Evolutionary conservation across 2,113 vertebrate genomes (phyloP).

Genomic region (Trinectes maculatus): DNA sequence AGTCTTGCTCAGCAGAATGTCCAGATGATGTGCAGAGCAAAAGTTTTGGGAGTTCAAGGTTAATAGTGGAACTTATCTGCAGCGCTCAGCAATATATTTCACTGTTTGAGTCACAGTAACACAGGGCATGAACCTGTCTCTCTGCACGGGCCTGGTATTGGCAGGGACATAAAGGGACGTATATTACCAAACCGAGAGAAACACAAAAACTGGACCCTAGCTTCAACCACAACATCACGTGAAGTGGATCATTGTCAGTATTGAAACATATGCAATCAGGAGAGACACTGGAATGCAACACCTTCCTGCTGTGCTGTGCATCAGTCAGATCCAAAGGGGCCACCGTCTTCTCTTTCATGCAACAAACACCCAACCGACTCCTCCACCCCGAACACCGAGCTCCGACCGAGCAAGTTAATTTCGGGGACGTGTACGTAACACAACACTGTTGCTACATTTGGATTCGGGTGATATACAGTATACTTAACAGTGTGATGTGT

Average conservation of each 20-base stretch:
- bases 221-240: too few relatives aligned
- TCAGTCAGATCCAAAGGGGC: constrained; percentile 68
- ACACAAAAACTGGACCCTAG: too few relatives aligned
- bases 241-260: constrained; percentile 76
- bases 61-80: background rate
- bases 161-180: constrained; percentile 1
- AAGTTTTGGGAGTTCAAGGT: constrained; percentile 2
- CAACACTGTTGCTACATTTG: constrained; percentile 64
- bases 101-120: constrained; percentile 25
- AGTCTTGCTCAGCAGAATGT: background rate
- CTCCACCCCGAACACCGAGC: constrained; percentile 2
- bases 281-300: constrained; percentile 86
- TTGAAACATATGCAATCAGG: constrained; percentile 84
- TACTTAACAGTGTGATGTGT: constrained; percentile 38
- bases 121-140: constrained; percentile 33
- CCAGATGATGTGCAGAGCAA: background rate
- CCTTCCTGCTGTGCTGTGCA: constrained; percentile 64
- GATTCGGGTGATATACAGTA: constrained; percentile 31
- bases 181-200: constrained; percentile 14
- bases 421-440: constrained; percentile 61
- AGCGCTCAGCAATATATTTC: constrained; percentile 21
- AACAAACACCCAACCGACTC: constrained; percentile 51
- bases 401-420: constrained; percentile 41
- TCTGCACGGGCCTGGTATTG: constrained; percentile 43
- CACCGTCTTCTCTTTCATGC: constrained; percentile 62